These are phyloP conservation scores for Myopa testacea DNA, from an alignment of 2,888 invertebrate genomes.

Conservation along the genomic window DNA sequence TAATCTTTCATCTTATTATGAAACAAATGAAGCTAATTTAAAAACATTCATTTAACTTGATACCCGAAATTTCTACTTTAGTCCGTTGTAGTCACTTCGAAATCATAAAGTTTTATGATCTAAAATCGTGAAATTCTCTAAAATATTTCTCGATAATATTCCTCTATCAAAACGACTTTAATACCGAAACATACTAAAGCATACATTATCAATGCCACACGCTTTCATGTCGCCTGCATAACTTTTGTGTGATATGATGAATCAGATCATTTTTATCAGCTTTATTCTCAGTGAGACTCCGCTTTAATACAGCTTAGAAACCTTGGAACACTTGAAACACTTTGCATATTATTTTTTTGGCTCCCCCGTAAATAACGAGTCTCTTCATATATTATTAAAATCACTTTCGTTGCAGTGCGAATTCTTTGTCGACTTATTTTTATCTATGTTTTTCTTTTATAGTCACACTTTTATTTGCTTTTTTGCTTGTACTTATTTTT, in stretches of 20 bases:
- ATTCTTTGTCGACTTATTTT: slow-evolving; percentile 48
- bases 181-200: not conserved
- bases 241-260: not conserved
- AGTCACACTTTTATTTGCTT: slow-evolving; percentile 57
- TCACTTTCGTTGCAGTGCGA: slow-evolving; percentile 68
- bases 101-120: too few species aligned
- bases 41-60: not conserved
- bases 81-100: too few species aligned
- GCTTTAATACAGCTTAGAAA: not conserved
- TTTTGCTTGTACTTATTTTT: not conserved
- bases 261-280: slow-evolving; percentile 6
- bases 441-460: slow-evolving; percentile 53
- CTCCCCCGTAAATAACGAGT: slow-evolving; percentile 23
- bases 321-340: slow-evolving; percentile 12
- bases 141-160: not conserved
- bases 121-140: too few species aligned
- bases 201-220: slow-evolving; percentile 2
- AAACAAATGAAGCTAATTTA: not conserved
- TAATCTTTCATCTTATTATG: not conserved
- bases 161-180: not conserved
- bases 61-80: too few species aligned
- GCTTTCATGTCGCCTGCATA: slow-evolving; percentile 7
- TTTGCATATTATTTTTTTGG: slow-evolving; percentile 17
- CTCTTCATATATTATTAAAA: slow-evolving; percentile 67
- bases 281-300: slow-evolving; percentile 11